phyloP scores from a whole-genome alignment of 2,113 vertebrate genomes.

The Telmatochromis sp. region DNA sequence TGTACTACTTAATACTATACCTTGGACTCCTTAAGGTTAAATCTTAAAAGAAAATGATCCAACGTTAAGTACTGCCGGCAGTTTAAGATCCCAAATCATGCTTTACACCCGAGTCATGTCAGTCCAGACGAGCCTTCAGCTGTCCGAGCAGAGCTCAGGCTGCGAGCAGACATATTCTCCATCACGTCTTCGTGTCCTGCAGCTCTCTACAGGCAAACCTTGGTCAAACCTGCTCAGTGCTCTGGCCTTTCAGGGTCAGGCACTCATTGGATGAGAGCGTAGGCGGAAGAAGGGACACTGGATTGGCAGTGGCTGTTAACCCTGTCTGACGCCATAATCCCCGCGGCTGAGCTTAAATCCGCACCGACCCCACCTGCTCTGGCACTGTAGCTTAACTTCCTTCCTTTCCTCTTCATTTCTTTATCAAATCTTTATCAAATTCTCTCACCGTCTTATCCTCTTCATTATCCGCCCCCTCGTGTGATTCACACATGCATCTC shows the following conservation, averaged over 20 bases:
- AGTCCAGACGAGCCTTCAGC: neutral
- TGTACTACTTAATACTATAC: slow-evolving; percentile 5
- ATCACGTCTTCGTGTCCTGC: neutral
- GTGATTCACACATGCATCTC: neutral
- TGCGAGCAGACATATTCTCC: neutral
- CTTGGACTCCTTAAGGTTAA: slow-evolving; percentile 16
- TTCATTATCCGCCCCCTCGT: neutral
- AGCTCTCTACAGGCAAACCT: neutral
- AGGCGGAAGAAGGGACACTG: neutral
- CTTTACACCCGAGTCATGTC: neutral
- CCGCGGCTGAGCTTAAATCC: slow-evolving; percentile 49
- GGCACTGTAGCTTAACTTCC: neutral
- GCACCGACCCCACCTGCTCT: slow-evolving; percentile 43
- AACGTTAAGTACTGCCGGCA: neutral
- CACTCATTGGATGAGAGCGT: neutral
- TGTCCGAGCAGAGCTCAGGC: neutral
- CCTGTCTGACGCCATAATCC: slow-evolving; percentile 53
- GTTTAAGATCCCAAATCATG: neutral
- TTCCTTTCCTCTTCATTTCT: neutral
- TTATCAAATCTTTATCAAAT: neutral
- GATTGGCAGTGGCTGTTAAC: slow-evolving; percentile 42
- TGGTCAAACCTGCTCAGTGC: neutral
- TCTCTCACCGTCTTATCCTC: neutral
- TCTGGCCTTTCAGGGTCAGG: neutral
- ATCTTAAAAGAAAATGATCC: neutral